phyloP scores from a whole-genome alignment of 2,888 invertebrate species.

The Drosophila anomalipes region DNA sequence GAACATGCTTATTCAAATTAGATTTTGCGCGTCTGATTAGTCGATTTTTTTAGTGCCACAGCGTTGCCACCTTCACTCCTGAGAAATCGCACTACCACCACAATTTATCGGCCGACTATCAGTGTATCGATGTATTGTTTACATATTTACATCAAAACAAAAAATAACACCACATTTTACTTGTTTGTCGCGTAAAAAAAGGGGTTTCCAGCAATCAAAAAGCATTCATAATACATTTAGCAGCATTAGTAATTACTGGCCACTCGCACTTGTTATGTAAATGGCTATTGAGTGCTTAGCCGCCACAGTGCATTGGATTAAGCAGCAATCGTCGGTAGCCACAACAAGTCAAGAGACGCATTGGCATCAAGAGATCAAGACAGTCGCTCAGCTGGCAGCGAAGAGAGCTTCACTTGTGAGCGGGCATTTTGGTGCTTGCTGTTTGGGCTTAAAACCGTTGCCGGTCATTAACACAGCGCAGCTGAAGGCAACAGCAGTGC shows the following conservation, averaged over 20 bases:
- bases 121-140: conserved; percentile 34
- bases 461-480: conserved; percentile 57
- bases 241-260: conserved; percentile 37
- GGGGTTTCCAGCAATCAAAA: conserved; percentile 30
- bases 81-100: conserved; percentile 31
- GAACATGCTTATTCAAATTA: neutral
- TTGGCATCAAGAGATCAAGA: conserved; percentile 19
- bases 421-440: conserved; percentile 10
- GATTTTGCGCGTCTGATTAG: neutral
- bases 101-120: conserved; percentile 12
- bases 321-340: conserved; percentile 22
- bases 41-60: neutral
- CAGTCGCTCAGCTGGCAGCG: conserved; percentile 42
- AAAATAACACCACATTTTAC: conserved; percentile 17
- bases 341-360: conserved; percentile 40
- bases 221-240: conserved; percentile 56
- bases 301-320: conserved; percentile 19
- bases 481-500: conserved; percentile 54
- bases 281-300: conserved; percentile 24
- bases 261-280: conserved; percentile 33
- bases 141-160: conserved; percentile 27
- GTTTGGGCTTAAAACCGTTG: conserved; percentile 33
- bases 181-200: conserved; percentile 31
- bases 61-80: conserved; percentile 27
- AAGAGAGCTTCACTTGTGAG: conserved; percentile 56